Conservation (phyloP, 2,113 vertebrate species). For the Heteronetta atricapilla region DNA sequence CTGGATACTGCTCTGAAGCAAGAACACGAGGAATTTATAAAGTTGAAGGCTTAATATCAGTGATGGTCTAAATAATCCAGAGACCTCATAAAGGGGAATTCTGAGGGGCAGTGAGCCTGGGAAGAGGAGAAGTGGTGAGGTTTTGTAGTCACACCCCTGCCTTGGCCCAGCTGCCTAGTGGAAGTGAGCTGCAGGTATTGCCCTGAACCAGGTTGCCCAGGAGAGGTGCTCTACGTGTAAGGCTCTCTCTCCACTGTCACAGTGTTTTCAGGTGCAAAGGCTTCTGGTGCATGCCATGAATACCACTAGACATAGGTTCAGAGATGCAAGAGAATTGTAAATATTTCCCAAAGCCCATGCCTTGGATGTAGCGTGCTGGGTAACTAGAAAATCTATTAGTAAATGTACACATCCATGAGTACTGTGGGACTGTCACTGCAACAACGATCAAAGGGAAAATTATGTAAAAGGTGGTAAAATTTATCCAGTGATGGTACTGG, state of each 20-base stretch:
- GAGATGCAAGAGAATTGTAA: neutral
- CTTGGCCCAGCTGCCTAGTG: neutral
- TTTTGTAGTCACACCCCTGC: neutral
- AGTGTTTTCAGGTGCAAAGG: neutral
- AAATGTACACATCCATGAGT: neutral
- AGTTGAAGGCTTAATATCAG: neutral
- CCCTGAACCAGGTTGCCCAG: neutral
- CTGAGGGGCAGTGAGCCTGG: neutral
- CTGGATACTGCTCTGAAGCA: neutral
- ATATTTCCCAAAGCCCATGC: neutral
- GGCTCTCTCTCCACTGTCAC: neutral
- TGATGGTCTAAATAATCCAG: neutral
- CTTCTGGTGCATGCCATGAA: neutral
- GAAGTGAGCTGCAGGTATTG: neutral
- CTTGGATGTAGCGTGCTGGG: rapidly evolving
- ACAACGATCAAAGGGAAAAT: neutral
- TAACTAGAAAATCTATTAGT: neutral
- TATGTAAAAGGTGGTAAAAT: neutral
- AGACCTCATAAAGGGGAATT: neutral
- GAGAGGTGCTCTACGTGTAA: neutral
- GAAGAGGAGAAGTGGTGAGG: neutral
- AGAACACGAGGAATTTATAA: neutral
- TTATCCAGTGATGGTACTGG: neutral
- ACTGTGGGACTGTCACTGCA: neutral
- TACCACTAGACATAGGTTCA: neutral